phyloP scores from a whole-genome alignment of 2,888 invertebrate species.

The Ctenicera cuprea region DNA sequence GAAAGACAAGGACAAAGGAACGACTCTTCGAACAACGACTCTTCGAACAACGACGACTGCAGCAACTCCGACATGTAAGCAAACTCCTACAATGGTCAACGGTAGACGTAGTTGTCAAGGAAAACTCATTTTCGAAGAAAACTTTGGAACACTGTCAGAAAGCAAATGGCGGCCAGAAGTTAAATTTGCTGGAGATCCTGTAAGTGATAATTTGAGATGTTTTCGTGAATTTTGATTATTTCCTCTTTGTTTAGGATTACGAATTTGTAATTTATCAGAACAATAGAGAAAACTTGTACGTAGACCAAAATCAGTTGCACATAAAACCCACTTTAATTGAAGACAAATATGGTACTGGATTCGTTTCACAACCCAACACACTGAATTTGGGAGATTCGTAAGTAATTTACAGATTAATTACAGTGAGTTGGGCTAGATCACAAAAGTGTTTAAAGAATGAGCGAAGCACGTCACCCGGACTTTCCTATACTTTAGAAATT shows the following conservation, averaged over 20 bases:
- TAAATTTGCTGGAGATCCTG: slow-evolving; percentile 34
- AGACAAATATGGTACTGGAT: slow-evolving; percentile 75
- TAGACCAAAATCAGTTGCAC: slow-evolving; percentile 74
- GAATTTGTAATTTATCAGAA: slow-evolving; percentile 82
- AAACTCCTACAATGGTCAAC: slow-evolving; percentile 64
- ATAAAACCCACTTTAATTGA: slow-evolving; percentile 78
- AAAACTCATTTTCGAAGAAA: slow-evolving; percentile 76
- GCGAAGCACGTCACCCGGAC: too few species aligned
- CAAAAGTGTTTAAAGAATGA: too few species aligned
- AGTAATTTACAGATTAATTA: too few species aligned
- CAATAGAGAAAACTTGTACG: slow-evolving; percentile 75
- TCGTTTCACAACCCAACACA: slow-evolving; percentile 67
- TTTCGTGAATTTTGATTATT: background rate
- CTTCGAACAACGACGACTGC: background rate
- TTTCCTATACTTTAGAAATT: too few species aligned
- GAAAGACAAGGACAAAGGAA: too few species aligned
- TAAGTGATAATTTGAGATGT: background rate
- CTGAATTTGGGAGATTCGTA: slow-evolving; percentile 67
- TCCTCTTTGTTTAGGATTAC: slow-evolving; percentile 74
- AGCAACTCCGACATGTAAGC: slow-evolving; percentile 55
- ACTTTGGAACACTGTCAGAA: slow-evolving; percentile 67
- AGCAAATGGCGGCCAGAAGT: slow-evolving; percentile 17
- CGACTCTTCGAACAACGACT: background rate
- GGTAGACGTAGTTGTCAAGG: slow-evolving; percentile 73
- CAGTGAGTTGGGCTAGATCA: too few species aligned